Conservation (phyloP, 1,140 invertebrate species). For the Musca domestica region DNA sequence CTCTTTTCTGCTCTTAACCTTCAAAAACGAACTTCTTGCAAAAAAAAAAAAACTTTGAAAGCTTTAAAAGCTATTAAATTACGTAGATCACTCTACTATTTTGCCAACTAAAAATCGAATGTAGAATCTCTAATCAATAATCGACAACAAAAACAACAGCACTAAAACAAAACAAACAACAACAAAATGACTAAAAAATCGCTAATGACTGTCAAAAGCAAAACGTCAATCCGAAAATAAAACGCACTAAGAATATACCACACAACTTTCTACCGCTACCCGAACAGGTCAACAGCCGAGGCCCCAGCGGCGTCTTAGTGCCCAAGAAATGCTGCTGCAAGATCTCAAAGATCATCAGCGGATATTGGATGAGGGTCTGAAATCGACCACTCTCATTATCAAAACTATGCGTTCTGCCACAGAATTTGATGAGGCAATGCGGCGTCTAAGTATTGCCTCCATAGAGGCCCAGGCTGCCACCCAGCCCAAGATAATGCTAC, state of each 20-base stretch:
- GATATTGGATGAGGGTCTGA: conserved; percentile 47
- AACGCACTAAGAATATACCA: conserved; percentile 10
- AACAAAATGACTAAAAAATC: not conserved
- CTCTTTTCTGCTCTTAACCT: not conserved
- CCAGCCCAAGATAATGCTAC: conserved; percentile 45
- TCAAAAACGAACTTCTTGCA: not conserved
- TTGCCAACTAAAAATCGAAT: conserved; percentile 6
- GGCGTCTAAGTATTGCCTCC: conserved; percentile 48
- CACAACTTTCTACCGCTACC: conserved; percentile 16
- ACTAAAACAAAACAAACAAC: not conserved
- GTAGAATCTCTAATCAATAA: not conserved
- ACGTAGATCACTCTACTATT: conserved; percentile 13
- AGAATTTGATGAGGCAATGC: conserved; percentile 53
- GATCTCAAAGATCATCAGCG: conserved; percentile 47
- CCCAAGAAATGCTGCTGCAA: conserved; percentile 43
- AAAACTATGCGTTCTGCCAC: conserved; percentile 49
- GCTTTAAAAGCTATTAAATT: conserved; percentile 11
- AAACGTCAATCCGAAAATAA: conserved; percentile 21
- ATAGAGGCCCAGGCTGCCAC: conserved; percentile 43
- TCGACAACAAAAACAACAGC: not conserved
- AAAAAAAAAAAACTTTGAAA: conserved; percentile 7
- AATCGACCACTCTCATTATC: conserved; percentile 52
- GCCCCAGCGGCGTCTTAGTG: conserved; percentile 34
- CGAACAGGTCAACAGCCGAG: not conserved
- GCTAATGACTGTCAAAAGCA: conserved; percentile 1